These are phyloP conservation scores for Hirundo rustica DNA, from an alignment of 2,797 vertebrate species.

Conservation along the genomic window DNA sequence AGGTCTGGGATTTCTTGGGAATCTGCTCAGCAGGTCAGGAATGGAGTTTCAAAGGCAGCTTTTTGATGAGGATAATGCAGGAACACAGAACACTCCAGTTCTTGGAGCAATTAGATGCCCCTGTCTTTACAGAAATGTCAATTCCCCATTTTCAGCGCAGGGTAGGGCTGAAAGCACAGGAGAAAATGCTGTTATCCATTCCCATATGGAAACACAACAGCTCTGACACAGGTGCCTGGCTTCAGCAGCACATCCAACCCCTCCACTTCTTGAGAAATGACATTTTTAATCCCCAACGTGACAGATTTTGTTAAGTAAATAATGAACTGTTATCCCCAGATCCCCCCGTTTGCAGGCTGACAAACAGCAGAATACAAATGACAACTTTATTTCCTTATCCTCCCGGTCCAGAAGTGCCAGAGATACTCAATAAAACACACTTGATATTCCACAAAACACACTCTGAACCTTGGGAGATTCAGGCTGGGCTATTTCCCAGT, in stretches of 20 bases:
- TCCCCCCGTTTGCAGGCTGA: not conserved
- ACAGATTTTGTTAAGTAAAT: slow-evolving; percentile 20
- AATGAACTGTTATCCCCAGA: slow-evolving; percentile 1
- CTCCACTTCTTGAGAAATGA: not conserved
- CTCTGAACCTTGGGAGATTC: not conserved
- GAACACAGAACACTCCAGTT: not conserved
- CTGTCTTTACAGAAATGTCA: not conserved
- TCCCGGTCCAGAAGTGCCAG: not conserved
- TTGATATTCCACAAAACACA: not conserved
- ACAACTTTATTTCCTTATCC: slow-evolving; percentile 15
- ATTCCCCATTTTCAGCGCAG: not conserved
- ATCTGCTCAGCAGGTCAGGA: not conserved
- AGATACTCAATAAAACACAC: not conserved
- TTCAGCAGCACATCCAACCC: not conserved
- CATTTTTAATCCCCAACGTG: not conserved
- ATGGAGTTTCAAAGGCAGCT: not conserved
- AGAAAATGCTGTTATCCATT: not conserved
- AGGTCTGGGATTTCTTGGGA: not conserved
- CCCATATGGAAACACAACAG: not conserved
- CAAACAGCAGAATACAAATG: slow-evolving; percentile 3
- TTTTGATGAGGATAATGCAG: not conserved
- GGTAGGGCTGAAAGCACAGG: not conserved
- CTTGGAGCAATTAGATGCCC: not conserved
- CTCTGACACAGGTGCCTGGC: not conserved
- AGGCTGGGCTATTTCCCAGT: not conserved